Evolutionary conservation across 2,888 invertebrate genomes (phyloP).

Genomic region (Ceratothoa steindachneri): DNA sequence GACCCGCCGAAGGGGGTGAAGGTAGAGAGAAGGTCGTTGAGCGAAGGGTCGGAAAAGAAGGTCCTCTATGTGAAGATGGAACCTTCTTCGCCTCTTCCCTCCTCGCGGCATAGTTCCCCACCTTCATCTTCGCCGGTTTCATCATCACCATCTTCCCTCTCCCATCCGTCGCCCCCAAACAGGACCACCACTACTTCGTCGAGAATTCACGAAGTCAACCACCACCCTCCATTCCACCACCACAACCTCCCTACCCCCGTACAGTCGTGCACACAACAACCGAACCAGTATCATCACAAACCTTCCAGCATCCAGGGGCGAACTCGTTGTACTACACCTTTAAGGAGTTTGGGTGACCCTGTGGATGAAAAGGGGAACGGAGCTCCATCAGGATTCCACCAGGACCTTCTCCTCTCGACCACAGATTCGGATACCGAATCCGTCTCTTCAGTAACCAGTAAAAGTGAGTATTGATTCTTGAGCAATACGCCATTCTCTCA

Average conservation of each 20-base stretch:
- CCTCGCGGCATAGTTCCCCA: background rate
- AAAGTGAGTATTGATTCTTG: constrained; percentile 23
- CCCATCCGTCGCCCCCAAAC: background rate
- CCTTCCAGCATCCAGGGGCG: background rate
- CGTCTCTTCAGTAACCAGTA: constrained; percentile 27
- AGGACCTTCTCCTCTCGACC: constrained; percentile 34
- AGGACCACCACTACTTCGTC: background rate
- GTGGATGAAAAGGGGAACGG: background rate
- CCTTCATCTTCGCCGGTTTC: background rate
- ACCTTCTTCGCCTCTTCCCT: background rate
- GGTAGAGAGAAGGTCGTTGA: background rate
- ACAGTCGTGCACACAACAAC: background rate
- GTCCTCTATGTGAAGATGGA: background rate
- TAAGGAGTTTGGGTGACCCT: background rate
- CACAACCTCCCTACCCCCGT: constrained; percentile 5
- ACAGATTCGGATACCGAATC: constrained; percentile 45
- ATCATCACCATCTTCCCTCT: background rate
- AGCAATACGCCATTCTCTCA: background rate
- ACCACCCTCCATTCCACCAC: constrained; percentile 2
- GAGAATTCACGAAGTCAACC: too few relatives aligned
- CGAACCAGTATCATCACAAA: background rate
- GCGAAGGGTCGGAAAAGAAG: background rate
- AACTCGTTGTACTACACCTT: background rate
- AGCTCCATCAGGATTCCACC: too few relatives aligned
- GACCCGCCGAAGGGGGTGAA: background rate